phyloP scores from a whole-genome alignment of 2,797 vertebrate genomes.

The Falco rusticolus region DNA sequence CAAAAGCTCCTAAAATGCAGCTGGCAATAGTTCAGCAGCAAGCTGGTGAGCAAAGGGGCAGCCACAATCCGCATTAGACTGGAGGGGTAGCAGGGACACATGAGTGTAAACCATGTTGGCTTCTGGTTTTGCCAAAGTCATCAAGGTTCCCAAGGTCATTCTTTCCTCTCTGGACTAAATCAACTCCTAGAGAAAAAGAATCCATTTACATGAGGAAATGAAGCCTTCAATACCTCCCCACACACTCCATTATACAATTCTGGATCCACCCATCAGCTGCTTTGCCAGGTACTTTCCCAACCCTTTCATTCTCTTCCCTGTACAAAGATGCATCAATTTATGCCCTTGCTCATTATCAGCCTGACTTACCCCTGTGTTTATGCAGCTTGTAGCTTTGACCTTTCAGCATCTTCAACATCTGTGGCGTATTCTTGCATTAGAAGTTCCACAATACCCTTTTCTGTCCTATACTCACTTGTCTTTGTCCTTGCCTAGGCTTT shows the following conservation, averaged over 20 bases:
- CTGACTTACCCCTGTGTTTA: slow-evolving; percentile 21
- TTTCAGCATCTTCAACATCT: not conserved
- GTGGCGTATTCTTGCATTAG: not conserved
- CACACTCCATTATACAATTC: not conserved
- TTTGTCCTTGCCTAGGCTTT: slow-evolving; percentile 16
- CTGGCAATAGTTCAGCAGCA: not conserved
- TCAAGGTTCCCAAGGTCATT: not conserved
- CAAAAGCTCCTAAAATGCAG: not conserved
- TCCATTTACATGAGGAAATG: not conserved
- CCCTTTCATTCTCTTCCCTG: not conserved
- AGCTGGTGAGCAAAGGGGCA: not conserved
- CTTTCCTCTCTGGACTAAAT: not conserved
- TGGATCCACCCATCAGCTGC: not conserved
- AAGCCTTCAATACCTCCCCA: not conserved
- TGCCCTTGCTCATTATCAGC: not conserved
- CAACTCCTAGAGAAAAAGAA: not conserved
- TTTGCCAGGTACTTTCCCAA: not conserved
- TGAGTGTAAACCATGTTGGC: not conserved
- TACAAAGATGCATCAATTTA: not conserved
- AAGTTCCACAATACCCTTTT: not conserved
- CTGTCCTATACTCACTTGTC: not conserved
- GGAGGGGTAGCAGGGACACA: not conserved
- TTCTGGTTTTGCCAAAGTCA: not conserved
- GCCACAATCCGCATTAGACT: not conserved
- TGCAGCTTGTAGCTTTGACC: not conserved